Evolutionary conservation across 2,888 invertebrate genomes (phyloP).

Genomic region (Acleris laterana): DNA sequence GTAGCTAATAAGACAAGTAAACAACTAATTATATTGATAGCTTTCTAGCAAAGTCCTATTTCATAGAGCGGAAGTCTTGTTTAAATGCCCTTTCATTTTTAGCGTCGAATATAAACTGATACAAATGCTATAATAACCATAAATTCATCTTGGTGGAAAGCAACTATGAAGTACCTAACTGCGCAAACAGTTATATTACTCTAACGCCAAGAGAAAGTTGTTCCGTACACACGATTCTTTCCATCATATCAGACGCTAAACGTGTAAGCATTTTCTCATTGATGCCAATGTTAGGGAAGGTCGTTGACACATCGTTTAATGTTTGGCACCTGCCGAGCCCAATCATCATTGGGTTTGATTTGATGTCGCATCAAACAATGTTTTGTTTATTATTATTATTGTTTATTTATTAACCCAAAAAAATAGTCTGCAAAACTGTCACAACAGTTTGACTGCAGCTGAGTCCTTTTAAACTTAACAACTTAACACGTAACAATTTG

Average conservation of each 20-base stretch:
- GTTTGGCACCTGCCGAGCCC: neutral
- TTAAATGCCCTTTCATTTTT: constrained; percentile 6
- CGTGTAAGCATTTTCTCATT: constrained; percentile 2
- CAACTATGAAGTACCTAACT: constrained; percentile 22
- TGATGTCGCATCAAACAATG: neutral
- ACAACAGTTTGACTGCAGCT: no score
- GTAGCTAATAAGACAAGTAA: neutral
- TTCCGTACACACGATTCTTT: constrained; percentile 30
- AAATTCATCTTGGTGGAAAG: constrained; percentile 27
- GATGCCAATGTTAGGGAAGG: constrained; percentile 32
- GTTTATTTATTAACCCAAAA: no score
- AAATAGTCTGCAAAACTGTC: no score
- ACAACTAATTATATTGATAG: neutral
- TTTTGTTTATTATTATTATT: no score
- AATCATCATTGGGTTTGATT: neutral
- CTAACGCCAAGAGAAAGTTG: constrained; percentile 38
- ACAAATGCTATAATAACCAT: constrained; percentile 21
- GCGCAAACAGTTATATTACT: constrained; percentile 37
- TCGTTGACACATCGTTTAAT: constrained; percentile 8
- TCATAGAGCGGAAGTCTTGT: no score
- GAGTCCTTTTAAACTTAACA: no score
- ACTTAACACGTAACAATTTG: no score
- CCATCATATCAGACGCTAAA: constrained; percentile 15
- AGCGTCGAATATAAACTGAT: constrained; percentile 1
- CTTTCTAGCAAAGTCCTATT: neutral